Percentiles rank a stretch among this genome's conserved stretches.
Conservation (phyloP, 2,888 invertebrate species). For the Choristoneura rosaceana region DNA sequence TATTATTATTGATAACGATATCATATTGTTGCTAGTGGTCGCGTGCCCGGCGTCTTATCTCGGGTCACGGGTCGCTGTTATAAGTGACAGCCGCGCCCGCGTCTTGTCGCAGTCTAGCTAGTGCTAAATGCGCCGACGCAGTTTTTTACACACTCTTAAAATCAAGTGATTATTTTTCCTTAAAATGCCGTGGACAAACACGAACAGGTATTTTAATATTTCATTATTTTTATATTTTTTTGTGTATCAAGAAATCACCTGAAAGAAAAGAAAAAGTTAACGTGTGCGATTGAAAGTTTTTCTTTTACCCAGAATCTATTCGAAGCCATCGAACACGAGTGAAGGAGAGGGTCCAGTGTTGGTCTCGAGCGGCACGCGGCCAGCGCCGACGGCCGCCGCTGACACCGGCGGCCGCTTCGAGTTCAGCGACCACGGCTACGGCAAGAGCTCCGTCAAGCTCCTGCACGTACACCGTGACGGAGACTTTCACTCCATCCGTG, state of each 20-base stretch:
- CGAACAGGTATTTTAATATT: conserved; percentile 69
- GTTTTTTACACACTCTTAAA: conserved; percentile 76
- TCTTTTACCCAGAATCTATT: conserved; percentile 73
- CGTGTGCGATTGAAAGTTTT: background rate
- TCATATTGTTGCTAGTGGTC: conserved; percentile 54
- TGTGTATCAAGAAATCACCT: background rate
- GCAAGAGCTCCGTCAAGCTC: conserved; percentile 91
- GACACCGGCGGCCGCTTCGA: conserved; percentile 84
- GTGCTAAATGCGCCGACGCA: conserved; percentile 69
- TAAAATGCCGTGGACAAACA: conserved; percentile 82
- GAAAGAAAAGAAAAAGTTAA: background rate
- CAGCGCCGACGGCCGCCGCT: conserved; percentile 69
- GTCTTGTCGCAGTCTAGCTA: conserved; percentile 60
- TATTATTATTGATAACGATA: conserved; percentile 48
- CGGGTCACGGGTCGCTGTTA: conserved; percentile 75
- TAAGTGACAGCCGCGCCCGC: conserved; percentile 61
- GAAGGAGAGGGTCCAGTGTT: conserved; percentile 55
- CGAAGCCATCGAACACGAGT: conserved; percentile 79
- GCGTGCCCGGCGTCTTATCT: conserved; percentile 72
- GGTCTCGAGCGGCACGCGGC: conserved; percentile 47
- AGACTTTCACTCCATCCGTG: conserved; percentile 88
- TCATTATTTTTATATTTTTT: background rate
- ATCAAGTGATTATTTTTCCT: conserved; percentile 67
- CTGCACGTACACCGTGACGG: conserved; percentile 89
- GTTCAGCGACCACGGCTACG: conserved; percentile 88